Evolutionary conservation across 2,113 vertebrate species (phyloP), one percentile per base, ranked within the genome.

Genomic region (Crypturellus undulatus): DNA sequence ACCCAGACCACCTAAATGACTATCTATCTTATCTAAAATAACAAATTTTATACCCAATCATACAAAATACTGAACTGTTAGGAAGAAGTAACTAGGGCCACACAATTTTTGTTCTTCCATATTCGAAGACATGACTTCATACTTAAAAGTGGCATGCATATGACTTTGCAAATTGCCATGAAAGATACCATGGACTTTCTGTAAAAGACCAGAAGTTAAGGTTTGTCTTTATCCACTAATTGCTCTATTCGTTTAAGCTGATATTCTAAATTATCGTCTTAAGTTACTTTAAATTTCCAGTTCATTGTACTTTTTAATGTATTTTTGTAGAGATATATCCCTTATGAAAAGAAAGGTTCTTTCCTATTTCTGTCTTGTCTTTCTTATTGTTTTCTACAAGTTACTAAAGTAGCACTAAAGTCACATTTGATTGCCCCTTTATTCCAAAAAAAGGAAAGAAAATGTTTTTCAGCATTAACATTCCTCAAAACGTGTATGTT

Each of bases 271-370:
- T 42, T 42, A 38, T 95, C 15, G 67, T 6, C 8, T 67, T n/a
- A 95, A 89, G 42, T 81, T 45, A 30, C 59, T 59, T 80, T 94
- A 85, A 58, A 93, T 96, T 96, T 97, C 58, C 52, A 95, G 69
- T 94, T 92, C 94, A 59, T 20, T 32, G 3, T 17, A 25, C 0
- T 6, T 62, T 80, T 89, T 68, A 14, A 30, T 30, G 26, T 30
- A 20, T 25, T 34, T 89, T 59, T 69, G 6, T 6, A 3, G 1
- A 6, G 49, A 86, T 36, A 5, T 12, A 36, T 17, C 8, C 3
- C 20, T 64, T 32, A 21, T 4, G 14, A 28, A 80, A 65, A 12
- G 0, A 56, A 45, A 75, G 1, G 0, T 54, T 32, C 0, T 54
- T 69, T 90, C 10, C 0, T 36, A 6, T 75, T 92, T 86, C 7